These are phyloP conservation scores for Thamnaconus septentrionalis DNA, from an alignment of 2,113 vertebrate genomes.

Conservation along the genomic window DNA sequence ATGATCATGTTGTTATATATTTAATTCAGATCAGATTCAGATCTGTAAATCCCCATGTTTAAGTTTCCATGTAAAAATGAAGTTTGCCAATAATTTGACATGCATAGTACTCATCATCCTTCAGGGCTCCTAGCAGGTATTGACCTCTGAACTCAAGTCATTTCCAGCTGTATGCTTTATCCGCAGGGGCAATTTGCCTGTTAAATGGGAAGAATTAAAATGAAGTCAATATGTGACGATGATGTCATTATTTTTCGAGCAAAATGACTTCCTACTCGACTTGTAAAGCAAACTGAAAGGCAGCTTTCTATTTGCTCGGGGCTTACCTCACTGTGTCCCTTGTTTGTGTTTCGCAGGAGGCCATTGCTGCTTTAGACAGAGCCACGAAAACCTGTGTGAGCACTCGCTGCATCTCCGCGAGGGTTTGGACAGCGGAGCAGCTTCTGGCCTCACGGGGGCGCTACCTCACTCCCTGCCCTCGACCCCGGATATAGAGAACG, in stretches of 20 bases:
- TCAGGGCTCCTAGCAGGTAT: no score
- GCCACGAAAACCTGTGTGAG: constrained; percentile 94
- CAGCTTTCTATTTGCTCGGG: not conserved
- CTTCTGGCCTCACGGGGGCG: constrained; percentile 76
- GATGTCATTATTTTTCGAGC: not conserved
- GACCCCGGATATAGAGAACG: constrained; percentile 96
- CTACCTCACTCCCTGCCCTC: constrained; percentile 92
- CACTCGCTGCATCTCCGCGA: constrained; percentile 94
- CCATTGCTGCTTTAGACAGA: constrained; percentile 91
- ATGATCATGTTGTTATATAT: no score
- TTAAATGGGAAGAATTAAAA: not conserved
- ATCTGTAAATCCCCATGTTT: no score
- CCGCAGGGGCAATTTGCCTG: not conserved
- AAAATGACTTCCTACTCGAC: not conserved
- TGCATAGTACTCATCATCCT: no score
- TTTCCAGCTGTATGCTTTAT: not conserved
- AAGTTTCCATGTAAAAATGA: no score
- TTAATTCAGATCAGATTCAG: no score
- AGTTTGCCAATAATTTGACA: no score
- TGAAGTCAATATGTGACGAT: not conserved
- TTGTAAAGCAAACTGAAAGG: not conserved
- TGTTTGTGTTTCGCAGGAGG: constrained; percentile 79
- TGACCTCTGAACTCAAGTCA: not conserved
- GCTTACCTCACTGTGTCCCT: not conserved
- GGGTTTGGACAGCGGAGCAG: constrained; percentile 81